Evolutionary conservation across 2,797 vertebrate genomes (phyloP), one percentile per base, ranked within the genome.

Genomic region (Emys orbicularis): DNA sequence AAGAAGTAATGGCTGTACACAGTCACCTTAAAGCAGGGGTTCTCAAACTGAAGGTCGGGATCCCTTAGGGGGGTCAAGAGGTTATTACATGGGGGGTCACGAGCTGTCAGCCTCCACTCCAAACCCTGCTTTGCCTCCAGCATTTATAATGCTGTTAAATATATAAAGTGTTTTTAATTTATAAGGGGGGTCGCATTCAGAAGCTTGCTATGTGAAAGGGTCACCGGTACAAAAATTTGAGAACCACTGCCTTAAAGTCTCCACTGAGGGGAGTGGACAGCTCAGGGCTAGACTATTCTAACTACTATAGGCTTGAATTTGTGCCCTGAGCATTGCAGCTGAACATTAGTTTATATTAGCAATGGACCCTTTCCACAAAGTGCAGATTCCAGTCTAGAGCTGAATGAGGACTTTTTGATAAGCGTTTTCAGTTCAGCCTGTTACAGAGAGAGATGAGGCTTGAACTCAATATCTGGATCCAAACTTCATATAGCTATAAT

Each of bases 401-500:
- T 2, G 31, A 61, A 61, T 15, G 13, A 34, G 12, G 59, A 31
- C 29, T 15, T 31, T 34, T 34, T 34, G 23, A 29, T 57, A 27
- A 29, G 56, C 5, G 1, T 57, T 29, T 57, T 57, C 56, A 57
- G 56, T 29, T 57, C 56, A 29, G 27, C 15, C 34, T 21, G 0
- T 49, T 49, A 31, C 8, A 10, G 31, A 9, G 49, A 50, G 25
- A 57, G 8, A 54, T 18, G 72, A 54, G 16, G 5, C 47, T 11
- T 86, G 41, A 95, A 31, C 50, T 53, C 54, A 74, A 47, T 11
- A 47, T 29, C 34, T 79, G 59, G 80, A 74, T 82, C 9, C 1
- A 0, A 80, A 27, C 10, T 57, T 95, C 34, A 49, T 80, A 12
- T 1, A 81, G 12, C 49, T 83, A 2, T 61, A 31, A 80, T 29